Evolutionary conservation across 2,797 vertebrate genomes (phyloP).

Genomic region (Falco novaeseelandiae): DNA sequence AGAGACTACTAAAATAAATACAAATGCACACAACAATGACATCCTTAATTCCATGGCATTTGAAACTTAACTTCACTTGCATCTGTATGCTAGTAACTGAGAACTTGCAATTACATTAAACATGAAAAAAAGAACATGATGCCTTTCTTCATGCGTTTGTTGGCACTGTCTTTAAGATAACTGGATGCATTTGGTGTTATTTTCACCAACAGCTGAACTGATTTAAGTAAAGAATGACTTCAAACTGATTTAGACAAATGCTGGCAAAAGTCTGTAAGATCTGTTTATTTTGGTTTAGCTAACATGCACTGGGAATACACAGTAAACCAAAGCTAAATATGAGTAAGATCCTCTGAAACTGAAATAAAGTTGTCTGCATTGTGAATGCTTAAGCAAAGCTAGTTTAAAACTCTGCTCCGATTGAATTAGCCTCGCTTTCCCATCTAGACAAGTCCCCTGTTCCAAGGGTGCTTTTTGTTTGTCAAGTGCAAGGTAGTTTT

Average conservation of each 20-base stretch:
- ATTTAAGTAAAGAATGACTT: slow-evolving; percentile 24
- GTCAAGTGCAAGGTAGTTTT: not conserved
- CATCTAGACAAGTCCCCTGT: not conserved
- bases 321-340: not conserved
- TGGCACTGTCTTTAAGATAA: not conserved
- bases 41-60: not conserved
- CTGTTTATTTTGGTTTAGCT: slow-evolving; percentile 37
- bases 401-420: not conserved
- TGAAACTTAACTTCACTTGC: not conserved
- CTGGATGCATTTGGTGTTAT: not conserved
- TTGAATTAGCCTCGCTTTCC: not conserved
- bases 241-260: not conserved
- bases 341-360: not conserved
- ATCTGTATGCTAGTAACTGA: not conserved
- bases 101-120: not conserved
- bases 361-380: not conserved
- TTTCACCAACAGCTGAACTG: slow-evolving; percentile 36
- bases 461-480: not conserved
- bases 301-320: not conserved
- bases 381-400: not conserved
- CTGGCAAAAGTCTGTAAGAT: not conserved
- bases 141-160: not conserved
- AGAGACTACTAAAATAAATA: not conserved
- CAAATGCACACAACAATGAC: not conserved
- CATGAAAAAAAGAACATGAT: not conserved